A percentile compares a stretch with the other conserved stretches of the same genome.
Evolutionary conservation across 2,113 vertebrate species (phyloP).

Genomic region (Phalacrocorax carbo): DNA sequence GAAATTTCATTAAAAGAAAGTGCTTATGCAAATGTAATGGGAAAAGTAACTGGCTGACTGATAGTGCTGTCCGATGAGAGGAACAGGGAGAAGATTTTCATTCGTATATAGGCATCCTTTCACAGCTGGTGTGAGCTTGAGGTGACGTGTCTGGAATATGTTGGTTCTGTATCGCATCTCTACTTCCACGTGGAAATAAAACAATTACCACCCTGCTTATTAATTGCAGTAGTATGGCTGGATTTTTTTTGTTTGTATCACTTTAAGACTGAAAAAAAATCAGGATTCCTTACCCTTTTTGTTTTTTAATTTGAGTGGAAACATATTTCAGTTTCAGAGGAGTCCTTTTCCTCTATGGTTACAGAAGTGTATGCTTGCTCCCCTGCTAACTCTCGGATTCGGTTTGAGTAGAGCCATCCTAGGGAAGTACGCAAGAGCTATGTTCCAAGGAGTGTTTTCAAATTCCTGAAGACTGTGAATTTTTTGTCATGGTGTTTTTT

Average conservation of each 20-base stretch:
- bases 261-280: neutral
- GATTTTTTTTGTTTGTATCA: neutral
- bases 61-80: neutral
- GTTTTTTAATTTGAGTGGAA: neutral
- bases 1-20: neutral
- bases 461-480: neutral
- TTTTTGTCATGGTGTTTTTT: constrained; percentile 1
- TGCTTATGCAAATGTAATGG: neutral
- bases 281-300: neutral
- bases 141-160: neutral
- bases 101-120: neutral
- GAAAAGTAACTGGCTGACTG: neutral
- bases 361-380: neutral
- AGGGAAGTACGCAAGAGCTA: neutral
- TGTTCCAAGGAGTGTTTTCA: constrained; percentile 16
- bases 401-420: neutral
- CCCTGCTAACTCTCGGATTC: neutral
- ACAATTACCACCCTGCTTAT: neutral
- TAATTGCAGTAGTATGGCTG: neutral
- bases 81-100: neutral
- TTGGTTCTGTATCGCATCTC: neutral
- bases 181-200: neutral
- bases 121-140: neutral
- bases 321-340: neutral
- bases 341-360: neutral